phyloP scores from a whole-genome alignment of 2,113 vertebrate genomes.

The Junco hyemalis region DNA sequence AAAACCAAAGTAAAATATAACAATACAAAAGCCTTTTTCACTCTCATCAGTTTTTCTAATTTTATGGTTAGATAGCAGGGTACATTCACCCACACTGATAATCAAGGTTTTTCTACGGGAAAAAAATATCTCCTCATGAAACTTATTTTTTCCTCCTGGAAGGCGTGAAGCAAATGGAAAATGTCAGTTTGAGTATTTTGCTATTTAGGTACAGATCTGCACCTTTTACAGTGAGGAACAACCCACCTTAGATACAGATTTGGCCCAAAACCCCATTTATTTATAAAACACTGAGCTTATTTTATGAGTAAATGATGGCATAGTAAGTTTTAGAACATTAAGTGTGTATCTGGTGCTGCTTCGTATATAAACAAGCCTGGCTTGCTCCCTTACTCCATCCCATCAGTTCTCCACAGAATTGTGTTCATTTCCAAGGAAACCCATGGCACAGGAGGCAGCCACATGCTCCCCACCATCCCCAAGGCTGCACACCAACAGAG shows the following conservation, averaged over 20 bases:
- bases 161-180: neutral
- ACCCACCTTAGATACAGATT: neutral
- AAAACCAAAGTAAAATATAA: neutral
- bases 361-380: neutral
- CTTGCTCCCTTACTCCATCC: neutral
- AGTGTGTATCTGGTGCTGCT: neutral
- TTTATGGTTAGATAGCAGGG: neutral
- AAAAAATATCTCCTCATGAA: neutral
- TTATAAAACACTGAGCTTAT: neutral
- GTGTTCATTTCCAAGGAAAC: neutral
- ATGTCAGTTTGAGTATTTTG: neutral
- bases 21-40: neutral
- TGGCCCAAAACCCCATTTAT: neutral
- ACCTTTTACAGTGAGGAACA: neutral
- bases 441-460: neutral
- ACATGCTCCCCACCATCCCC: neutral
- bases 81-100: conserved; percentile 23
- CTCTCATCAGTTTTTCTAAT: neutral
- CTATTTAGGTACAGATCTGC: neutral
- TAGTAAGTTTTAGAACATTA: neutral
- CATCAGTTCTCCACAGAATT: neutral
- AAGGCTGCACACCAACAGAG: neutral
- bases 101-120: neutral
- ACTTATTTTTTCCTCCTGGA: neutral
- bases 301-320: neutral